These are phyloP conservation scores for Polydrusus tereticollis DNA, from an alignment of 2,888 invertebrate genomes.

Conservation along the genomic window DNA sequence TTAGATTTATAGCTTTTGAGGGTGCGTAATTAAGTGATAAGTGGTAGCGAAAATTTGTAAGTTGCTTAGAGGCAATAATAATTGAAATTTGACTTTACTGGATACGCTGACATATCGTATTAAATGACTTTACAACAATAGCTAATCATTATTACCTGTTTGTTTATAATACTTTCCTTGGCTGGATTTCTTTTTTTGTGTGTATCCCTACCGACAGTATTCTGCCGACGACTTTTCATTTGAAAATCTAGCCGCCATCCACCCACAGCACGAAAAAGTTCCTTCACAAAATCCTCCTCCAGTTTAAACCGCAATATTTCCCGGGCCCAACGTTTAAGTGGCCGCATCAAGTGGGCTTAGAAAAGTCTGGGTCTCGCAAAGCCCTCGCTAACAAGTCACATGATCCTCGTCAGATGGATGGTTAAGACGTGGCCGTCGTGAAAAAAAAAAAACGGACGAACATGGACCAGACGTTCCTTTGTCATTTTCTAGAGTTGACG, in stretches of 20 bases:
- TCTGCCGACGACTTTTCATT: background rate
- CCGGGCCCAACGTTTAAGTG: slow-evolving; percentile 14
- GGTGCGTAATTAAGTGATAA: too few relatives aligned
- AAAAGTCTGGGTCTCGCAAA: slow-evolving; percentile 32
- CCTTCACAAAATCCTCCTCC: slow-evolving; percentile 20
- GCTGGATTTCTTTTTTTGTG: background rate
- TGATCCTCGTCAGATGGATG: slow-evolving; percentile 29
- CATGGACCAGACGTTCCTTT: slow-evolving; percentile 5
- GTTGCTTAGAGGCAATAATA: too few relatives aligned
- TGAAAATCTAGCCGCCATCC: background rate
- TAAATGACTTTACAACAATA: too few relatives aligned
- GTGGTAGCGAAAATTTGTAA: too few relatives aligned
- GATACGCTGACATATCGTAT: too few relatives aligned
- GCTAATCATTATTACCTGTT: too few relatives aligned
- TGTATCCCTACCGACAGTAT: background rate
- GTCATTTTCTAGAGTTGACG: slow-evolving; percentile 22
- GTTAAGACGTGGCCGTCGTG: slow-evolving; percentile 22
- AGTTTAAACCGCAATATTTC: slow-evolving; percentile 25
- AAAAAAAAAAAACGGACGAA: background rate
- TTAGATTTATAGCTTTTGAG: too few relatives aligned
- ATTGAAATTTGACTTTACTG: too few relatives aligned
- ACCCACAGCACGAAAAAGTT: slow-evolving; percentile 5
- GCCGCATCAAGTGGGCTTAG: slow-evolving; percentile 37
- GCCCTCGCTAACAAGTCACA: slow-evolving; percentile 38
- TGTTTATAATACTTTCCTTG: background rate